These are phyloP conservation scores for Chloromyia formosa DNA, from an alignment of 2,888 invertebrate species.

Conservation along the genomic window DNA sequence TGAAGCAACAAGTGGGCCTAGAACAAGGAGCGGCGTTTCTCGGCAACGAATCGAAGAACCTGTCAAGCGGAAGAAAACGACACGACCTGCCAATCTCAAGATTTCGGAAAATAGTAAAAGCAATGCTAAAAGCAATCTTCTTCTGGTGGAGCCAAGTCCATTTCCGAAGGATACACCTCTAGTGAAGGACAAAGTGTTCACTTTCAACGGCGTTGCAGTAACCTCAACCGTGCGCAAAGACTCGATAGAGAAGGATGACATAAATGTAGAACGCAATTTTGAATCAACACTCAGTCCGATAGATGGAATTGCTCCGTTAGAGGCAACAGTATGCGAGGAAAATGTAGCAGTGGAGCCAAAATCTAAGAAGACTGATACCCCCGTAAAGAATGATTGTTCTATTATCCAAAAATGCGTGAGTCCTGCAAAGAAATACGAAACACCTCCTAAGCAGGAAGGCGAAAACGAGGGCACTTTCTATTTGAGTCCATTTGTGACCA, in stretches of 20 bases:
- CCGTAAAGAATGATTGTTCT: neutral
- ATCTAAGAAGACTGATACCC: neutral
- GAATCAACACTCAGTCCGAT: constrained; percentile 16
- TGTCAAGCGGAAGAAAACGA: neutral
- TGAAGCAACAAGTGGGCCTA: neutral
- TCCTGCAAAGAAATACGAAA: neutral
- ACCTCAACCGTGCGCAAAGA: constrained; percentile 54
- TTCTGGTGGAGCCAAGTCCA: neutral
- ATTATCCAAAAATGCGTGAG: neutral
- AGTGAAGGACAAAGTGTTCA: constrained; percentile 9
- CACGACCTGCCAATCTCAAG: constrained; percentile 42
- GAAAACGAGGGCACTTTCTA: constrained; percentile 49
- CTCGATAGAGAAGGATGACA: constrained; percentile 25
- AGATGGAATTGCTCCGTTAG: constrained; percentile 23
- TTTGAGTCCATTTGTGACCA: constrained; percentile 65
- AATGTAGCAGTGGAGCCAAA: neutral
- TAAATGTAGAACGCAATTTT: neutral
- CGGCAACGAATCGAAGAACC: neutral
- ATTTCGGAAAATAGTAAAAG: constrained; percentile 1
- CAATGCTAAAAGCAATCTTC: neutral
- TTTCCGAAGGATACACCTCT: constrained; percentile 6
- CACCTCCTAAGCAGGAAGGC: constrained; percentile 25
- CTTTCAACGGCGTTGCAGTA: constrained; percentile 44
- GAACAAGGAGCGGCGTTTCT: neutral
- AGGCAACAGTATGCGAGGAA: neutral